A percentile compares a stretch with the other conserved stretches of the same genome.
These are phyloP conservation scores for Apamea monoglypha DNA, from an alignment of 2,888 invertebrate genomes.

Conservation along the genomic window DNA sequence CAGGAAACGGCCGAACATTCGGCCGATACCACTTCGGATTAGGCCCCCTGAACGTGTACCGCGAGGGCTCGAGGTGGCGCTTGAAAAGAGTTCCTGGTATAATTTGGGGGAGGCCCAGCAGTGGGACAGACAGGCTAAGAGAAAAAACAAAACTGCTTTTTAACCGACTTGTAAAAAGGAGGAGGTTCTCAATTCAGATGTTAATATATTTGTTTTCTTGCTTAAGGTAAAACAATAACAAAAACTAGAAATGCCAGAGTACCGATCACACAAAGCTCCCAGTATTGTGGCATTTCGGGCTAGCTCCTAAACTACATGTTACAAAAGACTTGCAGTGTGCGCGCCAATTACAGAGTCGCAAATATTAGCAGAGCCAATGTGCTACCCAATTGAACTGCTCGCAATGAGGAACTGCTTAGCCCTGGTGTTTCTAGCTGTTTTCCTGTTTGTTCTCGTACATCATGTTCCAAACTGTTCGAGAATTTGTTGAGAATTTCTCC, in stretches of 20 bases:
- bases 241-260: not conserved
- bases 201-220: not conserved
- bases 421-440: constrained; percentile 2
- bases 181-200: no score
- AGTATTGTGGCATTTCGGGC: not conserved
- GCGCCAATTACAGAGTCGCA: constrained; percentile 72
- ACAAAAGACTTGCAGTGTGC: constrained; percentile 51
- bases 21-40: no score
- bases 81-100: no score
- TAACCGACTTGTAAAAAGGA: no score
- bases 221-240: not conserved
- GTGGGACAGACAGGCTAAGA: no score
- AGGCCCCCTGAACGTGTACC: no score
- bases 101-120: no score
- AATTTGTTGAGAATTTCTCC: not conserved
- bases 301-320: constrained; percentile 33
- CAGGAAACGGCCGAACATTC: no score
- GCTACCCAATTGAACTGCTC: constrained; percentile 56
- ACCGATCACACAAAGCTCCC: not conserved
- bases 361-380: constrained; percentile 68
- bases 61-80: no score
- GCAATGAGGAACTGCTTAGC: constrained; percentile 19
- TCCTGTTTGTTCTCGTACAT: not conserved
- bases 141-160: no score
- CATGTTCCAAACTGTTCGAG: not conserved